Evolutionary conservation across 2,797 vertebrate species (phyloP).

Genomic region (Corythornis leucogaster): DNA sequence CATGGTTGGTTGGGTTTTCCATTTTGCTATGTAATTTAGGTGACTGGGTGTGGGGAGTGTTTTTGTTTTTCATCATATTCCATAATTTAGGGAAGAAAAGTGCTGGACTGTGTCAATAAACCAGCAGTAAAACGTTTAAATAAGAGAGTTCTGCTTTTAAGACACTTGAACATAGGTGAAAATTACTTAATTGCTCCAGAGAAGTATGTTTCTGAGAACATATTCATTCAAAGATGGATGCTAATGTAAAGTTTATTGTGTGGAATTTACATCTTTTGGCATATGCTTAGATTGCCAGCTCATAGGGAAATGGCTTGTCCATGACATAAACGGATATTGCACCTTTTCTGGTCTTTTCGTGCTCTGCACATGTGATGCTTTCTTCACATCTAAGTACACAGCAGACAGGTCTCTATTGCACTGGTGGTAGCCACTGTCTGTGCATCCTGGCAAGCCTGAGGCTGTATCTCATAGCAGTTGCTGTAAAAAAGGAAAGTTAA

Average conservation of each 20-base stretch:
- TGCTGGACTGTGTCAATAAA: background rate
- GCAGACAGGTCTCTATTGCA: background rate
- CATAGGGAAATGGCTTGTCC: background rate
- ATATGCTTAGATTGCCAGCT: background rate
- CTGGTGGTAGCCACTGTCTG: background rate
- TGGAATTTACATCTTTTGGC: background rate
- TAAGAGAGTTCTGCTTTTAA: background rate
- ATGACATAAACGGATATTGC: background rate
- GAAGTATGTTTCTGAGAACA: background rate
- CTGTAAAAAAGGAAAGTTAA: background rate
- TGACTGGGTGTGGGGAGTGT: no score
- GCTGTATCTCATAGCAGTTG: background rate
- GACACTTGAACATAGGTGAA: background rate
- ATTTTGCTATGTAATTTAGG: background rate
- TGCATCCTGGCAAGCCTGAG: background rate
- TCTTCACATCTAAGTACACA: background rate
- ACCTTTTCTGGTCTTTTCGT: background rate
- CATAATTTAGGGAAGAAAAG: background rate
- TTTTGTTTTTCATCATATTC: background rate
- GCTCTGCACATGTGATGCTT: background rate
- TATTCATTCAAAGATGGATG: no score
- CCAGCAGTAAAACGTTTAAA: fast-evolving
- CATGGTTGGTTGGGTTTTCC: background rate
- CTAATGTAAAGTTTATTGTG: background rate
- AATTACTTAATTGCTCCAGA: background rate